These are phyloP conservation scores for Stegodyphus mimosarum DNA, from an alignment of 1,140 invertebrate species.

Conservation along the genomic window DNA sequence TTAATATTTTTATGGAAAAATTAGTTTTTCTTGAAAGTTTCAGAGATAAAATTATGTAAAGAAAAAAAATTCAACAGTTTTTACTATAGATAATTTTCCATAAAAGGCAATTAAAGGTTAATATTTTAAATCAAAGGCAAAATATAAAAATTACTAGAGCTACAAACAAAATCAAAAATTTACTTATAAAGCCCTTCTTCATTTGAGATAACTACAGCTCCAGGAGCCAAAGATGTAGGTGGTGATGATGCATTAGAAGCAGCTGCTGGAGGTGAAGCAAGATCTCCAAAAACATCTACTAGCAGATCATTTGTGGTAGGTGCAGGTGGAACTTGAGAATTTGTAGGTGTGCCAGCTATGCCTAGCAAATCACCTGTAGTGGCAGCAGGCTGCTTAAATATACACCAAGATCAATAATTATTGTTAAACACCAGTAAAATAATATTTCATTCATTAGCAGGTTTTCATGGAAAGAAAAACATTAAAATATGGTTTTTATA, in stretches of 20 bases:
- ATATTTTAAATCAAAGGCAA: too few relatives aligned
- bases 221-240: constrained; percentile 67
- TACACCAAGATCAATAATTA: background rate
- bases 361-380: constrained; percentile 85
- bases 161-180: constrained; percentile 56
- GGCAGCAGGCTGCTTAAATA: constrained; percentile 4
- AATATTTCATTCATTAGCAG: background rate
- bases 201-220: constrained; percentile 62
- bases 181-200: constrained; percentile 80
- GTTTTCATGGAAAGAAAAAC: background rate
- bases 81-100: too few relatives aligned
- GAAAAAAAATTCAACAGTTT: too few relatives aligned
- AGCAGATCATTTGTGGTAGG: constrained; percentile 78
- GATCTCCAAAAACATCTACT: constrained; percentile 90
- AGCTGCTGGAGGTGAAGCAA: constrained; percentile 66
- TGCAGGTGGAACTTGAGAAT: constrained; percentile 70
- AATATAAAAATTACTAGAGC: too few relatives aligned
- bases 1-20: too few relatives aligned
- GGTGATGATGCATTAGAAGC: constrained; percentile 71
- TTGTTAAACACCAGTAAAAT: background rate
- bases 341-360: constrained; percentile 74
- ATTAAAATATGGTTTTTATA: too few relatives aligned
- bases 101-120: too few relatives aligned
- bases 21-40: too few relatives aligned
- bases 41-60: too few relatives aligned